Conservation (phyloP, 2,797 vertebrate species). For the Tapera naevia region DNA sequence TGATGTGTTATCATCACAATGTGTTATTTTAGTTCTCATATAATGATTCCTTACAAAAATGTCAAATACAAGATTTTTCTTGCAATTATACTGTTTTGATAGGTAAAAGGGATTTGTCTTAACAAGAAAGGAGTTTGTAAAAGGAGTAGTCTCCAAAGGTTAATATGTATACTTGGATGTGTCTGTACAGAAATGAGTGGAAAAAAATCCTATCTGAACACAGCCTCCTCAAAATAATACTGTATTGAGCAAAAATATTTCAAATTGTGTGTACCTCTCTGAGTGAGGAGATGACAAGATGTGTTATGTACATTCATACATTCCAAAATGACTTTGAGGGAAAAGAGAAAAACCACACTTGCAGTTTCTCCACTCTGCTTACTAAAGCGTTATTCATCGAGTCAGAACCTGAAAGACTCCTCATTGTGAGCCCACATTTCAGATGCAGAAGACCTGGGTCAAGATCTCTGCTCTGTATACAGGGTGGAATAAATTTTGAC, state of each 20-base stretch:
- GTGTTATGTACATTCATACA: rapidly evolving
- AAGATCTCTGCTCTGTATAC: neutral
- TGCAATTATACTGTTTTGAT: neutral
- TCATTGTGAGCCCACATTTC: rapidly evolving
- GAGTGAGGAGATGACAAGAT: neutral
- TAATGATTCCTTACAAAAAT: constrained; percentile 56
- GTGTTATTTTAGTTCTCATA: constrained; percentile 29
- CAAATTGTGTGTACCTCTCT: rapidly evolving
- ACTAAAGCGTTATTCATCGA: neutral
- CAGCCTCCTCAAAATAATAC: neutral
- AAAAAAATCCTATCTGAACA: neutral
- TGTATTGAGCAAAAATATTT: neutral
- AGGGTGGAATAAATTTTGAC: neutral
- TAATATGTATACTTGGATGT: neutral
- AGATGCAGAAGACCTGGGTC: rapidly evolving
- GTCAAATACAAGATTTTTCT: constrained; percentile 7
- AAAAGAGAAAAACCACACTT: neutral
- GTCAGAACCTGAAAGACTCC: neutral
- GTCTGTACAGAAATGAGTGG: neutral
- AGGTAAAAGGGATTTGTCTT: constrained; percentile 14
- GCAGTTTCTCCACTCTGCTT: neutral
- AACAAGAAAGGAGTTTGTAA: neutral
- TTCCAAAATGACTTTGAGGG: neutral
- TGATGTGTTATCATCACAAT: neutral
- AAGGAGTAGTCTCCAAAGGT: neutral